A percentile compares a stretch with the other conserved stretches of the same genome.
Conservation (phyloP, 2,113 vertebrate genomes). For the Entosphenus tridentatus region DNA sequence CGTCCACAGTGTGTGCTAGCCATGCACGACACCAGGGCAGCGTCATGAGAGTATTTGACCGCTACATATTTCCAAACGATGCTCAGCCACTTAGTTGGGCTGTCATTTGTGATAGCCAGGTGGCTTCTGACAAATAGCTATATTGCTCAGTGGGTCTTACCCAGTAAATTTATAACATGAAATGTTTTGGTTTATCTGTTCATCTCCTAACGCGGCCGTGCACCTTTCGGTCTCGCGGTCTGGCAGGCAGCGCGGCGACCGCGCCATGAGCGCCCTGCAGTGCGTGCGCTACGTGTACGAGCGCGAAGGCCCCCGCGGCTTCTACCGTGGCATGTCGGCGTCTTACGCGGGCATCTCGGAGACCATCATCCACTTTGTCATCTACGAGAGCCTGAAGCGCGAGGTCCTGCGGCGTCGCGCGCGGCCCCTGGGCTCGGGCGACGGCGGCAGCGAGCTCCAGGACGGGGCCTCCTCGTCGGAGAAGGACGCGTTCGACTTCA, state of each 20-base stretch:
- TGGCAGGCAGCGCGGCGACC: conserved; percentile 58
- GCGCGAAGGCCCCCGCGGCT: conserved; percentile 60
- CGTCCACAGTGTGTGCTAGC: too few relatives aligned
- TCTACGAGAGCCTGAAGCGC: conserved; percentile 94
- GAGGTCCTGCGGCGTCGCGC: conserved; percentile 26
- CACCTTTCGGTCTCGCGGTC: neutral
- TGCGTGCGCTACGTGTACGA: conserved; percentile 71
- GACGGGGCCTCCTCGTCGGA: neutral
- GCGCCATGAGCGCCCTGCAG: conserved; percentile 63
- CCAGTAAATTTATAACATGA: too few relatives aligned
- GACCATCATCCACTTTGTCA: conserved; percentile 96
- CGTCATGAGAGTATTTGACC: too few relatives aligned
- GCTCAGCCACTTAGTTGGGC: too few relatives aligned
- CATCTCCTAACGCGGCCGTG: too few relatives aligned
- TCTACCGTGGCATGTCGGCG: conserved; percentile 92
- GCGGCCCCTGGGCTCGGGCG: conserved; percentile 1
- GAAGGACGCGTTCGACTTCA: conserved; percentile 64
- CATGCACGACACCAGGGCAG: too few relatives aligned
- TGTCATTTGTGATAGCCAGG: too few relatives aligned
- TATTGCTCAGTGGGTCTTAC: too few relatives aligned
- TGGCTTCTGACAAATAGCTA: too few relatives aligned
- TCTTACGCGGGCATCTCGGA: conserved; percentile 96
- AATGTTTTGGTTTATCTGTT: too few relatives aligned
- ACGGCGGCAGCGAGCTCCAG: neutral
- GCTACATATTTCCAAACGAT: too few relatives aligned